A percentile compares a stretch with the other conserved stretches of the same genome.
phyloP scores from a whole-genome alignment of 2,888 invertebrate species.

The Axea sp. region DNA sequence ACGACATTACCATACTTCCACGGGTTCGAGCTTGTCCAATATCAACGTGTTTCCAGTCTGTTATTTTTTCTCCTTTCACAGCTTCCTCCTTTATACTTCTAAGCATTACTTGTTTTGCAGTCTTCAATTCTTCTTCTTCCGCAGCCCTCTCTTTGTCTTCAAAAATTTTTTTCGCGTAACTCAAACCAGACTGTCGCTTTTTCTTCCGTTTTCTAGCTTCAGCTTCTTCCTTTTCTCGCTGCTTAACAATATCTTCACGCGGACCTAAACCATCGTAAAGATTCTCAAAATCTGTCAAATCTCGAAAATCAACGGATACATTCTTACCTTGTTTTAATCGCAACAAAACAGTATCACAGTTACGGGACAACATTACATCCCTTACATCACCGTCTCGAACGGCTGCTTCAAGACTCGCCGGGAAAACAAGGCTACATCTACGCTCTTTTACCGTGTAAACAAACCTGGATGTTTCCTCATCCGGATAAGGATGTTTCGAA shows the following conservation, averaged over 20 bases:
- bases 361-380: constrained; percentile 88
- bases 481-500: constrained; percentile 80
- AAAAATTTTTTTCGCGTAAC: constrained; percentile 86
- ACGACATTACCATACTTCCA: constrained; percentile 78
- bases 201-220: constrained; percentile 82
- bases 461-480: constrained; percentile 82
- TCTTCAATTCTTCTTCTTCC: constrained; percentile 82
- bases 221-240: constrained; percentile 82
- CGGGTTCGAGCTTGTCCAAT: constrained; percentile 81
- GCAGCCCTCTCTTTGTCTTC: constrained; percentile 87
- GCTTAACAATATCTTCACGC: constrained; percentile 83
- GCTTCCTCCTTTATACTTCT: constrained; percentile 73
- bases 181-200: constrained; percentile 84
- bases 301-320: constrained; percentile 86
- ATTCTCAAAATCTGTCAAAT: constrained; percentile 81
- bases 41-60: constrained; percentile 80
- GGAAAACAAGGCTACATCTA: constrained; percentile 87
- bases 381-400: constrained; percentile 88
- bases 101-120: constrained; percentile 75
- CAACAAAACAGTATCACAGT: constrained; percentile 87
- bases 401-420: constrained; percentile 87
- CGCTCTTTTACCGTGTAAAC: constrained; percentile 89
- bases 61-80: constrained; percentile 76
- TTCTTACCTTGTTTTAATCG: constrained; percentile 87
- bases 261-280: constrained; percentile 87